These are phyloP conservation scores for Drosophila mimetica DNA, from an alignment of 2,888 invertebrate species.

Conservation along the genomic window DNA sequence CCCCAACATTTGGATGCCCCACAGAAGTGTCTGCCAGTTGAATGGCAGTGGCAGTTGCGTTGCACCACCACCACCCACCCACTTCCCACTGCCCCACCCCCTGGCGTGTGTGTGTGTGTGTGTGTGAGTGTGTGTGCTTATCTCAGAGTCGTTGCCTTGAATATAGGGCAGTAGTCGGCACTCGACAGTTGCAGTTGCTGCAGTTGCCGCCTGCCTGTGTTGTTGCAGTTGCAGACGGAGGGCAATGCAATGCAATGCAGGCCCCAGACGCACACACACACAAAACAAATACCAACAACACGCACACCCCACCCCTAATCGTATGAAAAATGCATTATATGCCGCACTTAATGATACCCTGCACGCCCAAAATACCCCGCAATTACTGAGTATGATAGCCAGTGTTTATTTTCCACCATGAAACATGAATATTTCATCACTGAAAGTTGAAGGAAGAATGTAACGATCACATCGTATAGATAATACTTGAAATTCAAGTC, in stretches of 20 bases:
- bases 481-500: neutral
- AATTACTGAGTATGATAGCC: slow-evolving; percentile 1
- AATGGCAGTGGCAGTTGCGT: slow-evolving; percentile 63
- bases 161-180: slow-evolving; percentile 79
- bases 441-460: neutral
- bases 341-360: slow-evolving; percentile 38
- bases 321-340: slow-evolving; percentile 38
- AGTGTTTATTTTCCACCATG: neutral
- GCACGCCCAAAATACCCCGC: neutral
- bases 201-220: slow-evolving; percentile 28
- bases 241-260: slow-evolving; percentile 53
- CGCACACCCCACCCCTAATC: slow-evolving; percentile 15
- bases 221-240: slow-evolving; percentile 40
- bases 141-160: slow-evolving; percentile 79
- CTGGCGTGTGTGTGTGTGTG: slow-evolving; percentile 33
- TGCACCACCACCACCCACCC: slow-evolving; percentile 16
- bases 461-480: neutral
- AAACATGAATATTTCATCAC: neutral
- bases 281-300: slow-evolving; percentile 10
- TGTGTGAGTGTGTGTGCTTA: slow-evolving; percentile 60
- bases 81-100: slow-evolving; percentile 7
- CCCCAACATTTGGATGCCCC: slow-evolving; percentile 50
- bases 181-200: slow-evolving; percentile 66
- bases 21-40: slow-evolving; percentile 68
- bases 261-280: slow-evolving; percentile 47